Evolutionary conservation across 2,797 vertebrate genomes (phyloP), one percentile per base, ranked within the genome.

Genomic region (Sebastes cheni): DNA sequence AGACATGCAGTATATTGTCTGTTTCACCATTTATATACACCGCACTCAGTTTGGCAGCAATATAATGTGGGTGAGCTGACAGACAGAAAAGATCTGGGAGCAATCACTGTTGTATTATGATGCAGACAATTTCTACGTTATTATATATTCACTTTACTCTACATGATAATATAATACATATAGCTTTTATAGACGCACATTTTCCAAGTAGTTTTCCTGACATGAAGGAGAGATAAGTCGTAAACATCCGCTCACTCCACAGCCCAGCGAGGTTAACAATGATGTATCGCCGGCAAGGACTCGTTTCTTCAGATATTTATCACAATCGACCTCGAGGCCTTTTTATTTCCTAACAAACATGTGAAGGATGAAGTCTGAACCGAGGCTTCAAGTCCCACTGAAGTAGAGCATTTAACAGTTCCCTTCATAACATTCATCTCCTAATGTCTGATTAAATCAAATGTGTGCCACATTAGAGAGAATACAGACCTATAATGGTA

Each of bases 261-360:
- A 77, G 79, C 76, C 36, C 80, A 14, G 4, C 66, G 79, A 78
- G 75, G 79, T 69, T 90, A 89, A 83, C 85, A 85, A 56, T 86
- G 86, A 93, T 83, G 75, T 68, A 87, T 70, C 67, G 62, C 78
- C 16, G 36, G 75, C 58, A 66, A 71, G 72, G 82, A 73, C 72
- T 70, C 6, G 2, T 69, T 83, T 87, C 79, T 80, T 79, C 62
- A 81, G 56, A 83, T 81, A 93, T 86, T 90, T 72, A 87, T 91
- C 89, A 89, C 83, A 84, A 88, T 91, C 75, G 79, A 77, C 73
- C 89, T 88, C 84, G 80, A 91, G 84, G 84, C 65, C 78, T 85
- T 82, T 65, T 90, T 82, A 77, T 79, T 85, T 77, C 70, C 87
- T 85, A 89, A 91, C 86, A 91, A 88, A 82, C 69, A 25, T 54